Percentiles rank a stretch among this genome's conserved stretches.
phyloP scores from a whole-genome alignment of 2,888 invertebrate genomes.

The Hyposoter didymator region DNA sequence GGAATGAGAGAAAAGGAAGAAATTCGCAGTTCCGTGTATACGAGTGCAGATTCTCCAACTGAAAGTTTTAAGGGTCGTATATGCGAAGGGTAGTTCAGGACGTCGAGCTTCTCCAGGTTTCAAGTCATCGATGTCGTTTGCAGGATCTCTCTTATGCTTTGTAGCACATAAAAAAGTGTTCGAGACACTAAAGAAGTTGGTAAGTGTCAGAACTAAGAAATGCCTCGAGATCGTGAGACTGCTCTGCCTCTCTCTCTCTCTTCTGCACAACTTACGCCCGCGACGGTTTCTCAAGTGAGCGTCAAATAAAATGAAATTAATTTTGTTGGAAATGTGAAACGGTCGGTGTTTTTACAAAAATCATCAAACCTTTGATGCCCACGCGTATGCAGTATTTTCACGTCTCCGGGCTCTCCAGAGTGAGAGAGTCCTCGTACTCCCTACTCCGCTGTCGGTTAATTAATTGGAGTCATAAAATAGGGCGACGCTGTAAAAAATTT shows the following conservation, averaged over 20 bases:
- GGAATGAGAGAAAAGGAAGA: constrained; percentile 11
- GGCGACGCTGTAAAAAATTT: constrained; percentile 20
- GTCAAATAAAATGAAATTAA: constrained; percentile 21
- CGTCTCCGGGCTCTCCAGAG: constrained; percentile 5
- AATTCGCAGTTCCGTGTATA: constrained; percentile 17
- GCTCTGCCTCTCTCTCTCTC: background rate
- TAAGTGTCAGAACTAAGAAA: constrained; percentile 13
- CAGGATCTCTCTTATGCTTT: constrained; percentile 20
- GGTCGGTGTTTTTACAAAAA: constrained; percentile 36
- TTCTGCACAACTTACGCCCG: background rate
- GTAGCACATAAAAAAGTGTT: constrained; percentile 25
- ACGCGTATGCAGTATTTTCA: constrained; percentile 39
- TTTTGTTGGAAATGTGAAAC: constrained; percentile 12
- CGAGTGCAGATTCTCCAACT: constrained; percentile 52
- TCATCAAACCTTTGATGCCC: constrained; percentile 43
- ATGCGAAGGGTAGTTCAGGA: constrained; percentile 55
- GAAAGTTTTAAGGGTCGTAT: constrained; percentile 64
- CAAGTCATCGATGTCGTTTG: constrained; percentile 59
- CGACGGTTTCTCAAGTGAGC: background rate
- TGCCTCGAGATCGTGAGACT: constrained; percentile 5
- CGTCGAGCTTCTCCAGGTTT: constrained; percentile 53
- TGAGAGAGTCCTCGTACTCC: constrained; percentile 18
- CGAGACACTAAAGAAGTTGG: constrained; percentile 26
- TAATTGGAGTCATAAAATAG: constrained; percentile 49
- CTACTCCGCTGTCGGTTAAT: constrained; percentile 31